Evolutionary conservation across 2,888 invertebrate species (phyloP).

Genomic region (Drosophila monieri): DNA sequence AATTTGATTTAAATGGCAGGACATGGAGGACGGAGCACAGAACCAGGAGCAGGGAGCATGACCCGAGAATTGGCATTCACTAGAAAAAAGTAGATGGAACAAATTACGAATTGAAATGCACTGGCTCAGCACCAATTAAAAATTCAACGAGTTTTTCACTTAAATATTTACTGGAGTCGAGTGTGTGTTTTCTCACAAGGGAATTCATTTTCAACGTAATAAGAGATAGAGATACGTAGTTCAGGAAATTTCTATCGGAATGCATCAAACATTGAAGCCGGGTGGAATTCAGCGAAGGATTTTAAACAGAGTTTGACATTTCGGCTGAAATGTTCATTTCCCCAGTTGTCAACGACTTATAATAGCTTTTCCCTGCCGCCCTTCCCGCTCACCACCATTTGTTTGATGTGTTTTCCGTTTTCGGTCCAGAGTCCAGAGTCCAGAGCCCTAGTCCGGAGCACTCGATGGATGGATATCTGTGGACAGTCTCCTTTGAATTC

Average conservation of each 20-base stretch:
- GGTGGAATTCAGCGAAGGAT: conserved; percentile 4
- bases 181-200: background rate
- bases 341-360: conserved; percentile 72
- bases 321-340: conserved; percentile 69
- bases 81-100: conserved; percentile 29
- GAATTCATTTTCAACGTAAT: conserved; percentile 5
- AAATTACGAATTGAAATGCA: conserved; percentile 37
- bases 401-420: conserved; percentile 61
- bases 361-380: conserved; percentile 61
- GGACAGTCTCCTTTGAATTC: conserved; percentile 61
- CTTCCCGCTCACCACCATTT: conserved; percentile 28
- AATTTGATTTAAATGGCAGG: conserved; percentile 66
- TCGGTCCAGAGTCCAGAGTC: conserved; percentile 12
- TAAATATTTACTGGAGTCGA: conserved; percentile 8
- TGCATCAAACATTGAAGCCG: background rate
- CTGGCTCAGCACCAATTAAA: conserved; percentile 41
- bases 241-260: conserved; percentile 8
- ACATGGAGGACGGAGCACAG: background rate
- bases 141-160: conserved; percentile 23
- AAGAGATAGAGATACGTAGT: conserved; percentile 4
- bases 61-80: conserved; percentile 25
- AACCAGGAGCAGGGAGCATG: background rate
- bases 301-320: conserved; percentile 57
- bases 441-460: conserved; percentile 18
- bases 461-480: conserved; percentile 48